phyloP scores from a whole-genome alignment of 2,797 vertebrate genomes.

The Echeneis naucrates region DNA sequence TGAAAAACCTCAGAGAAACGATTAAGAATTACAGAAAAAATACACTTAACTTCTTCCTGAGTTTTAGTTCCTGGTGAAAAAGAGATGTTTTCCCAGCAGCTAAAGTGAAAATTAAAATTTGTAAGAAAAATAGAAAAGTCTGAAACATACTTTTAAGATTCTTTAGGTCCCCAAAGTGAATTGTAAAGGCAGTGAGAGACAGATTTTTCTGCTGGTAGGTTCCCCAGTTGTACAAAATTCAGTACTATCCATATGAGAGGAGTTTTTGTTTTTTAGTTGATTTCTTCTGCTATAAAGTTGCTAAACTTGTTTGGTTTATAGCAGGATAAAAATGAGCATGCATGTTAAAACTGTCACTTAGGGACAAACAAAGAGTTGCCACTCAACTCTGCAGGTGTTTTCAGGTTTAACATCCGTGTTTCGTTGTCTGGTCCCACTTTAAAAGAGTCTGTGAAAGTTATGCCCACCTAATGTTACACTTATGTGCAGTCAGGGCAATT shows the following conservation, averaged over 20 bases:
- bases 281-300: background rate
- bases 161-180: background rate
- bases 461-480: too few relatives aligned
- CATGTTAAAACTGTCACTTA: background rate
- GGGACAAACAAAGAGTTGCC: background rate
- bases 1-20: background rate
- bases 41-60: background rate
- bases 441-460: too few relatives aligned
- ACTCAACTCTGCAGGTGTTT: background rate
- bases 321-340: background rate
- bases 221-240: background rate
- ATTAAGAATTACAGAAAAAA: background rate
- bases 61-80: background rate
- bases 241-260: background rate
- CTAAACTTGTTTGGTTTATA: background rate
- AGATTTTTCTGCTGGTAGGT: background rate
- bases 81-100: background rate
- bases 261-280: too few relatives aligned
- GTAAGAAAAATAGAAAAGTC: background rate
- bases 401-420: background rate
- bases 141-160: background rate
- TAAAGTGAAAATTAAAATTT: background rate
- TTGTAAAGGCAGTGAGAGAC: background rate
- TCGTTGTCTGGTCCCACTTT: background rate
- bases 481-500: too few relatives aligned